These are phyloP conservation scores for Idaea biselata DNA, from an alignment of 2,888 invertebrate species.

Conservation along the genomic window DNA sequence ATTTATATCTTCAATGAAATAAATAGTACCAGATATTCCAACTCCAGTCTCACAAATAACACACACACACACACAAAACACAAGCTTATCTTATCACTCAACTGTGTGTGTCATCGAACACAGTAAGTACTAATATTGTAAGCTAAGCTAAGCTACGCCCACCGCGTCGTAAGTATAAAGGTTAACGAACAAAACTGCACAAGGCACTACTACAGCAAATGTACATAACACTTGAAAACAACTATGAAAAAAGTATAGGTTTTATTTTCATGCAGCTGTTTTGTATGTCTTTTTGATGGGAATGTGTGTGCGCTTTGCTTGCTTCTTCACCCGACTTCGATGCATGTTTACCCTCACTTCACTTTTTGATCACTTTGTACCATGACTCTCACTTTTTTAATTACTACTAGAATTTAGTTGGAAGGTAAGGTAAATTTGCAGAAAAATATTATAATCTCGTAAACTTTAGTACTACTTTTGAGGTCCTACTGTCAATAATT, in stretches of 20 bases:
- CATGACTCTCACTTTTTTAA: constrained; percentile 12
- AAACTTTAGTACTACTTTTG: too few relatives aligned
- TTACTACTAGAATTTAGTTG: constrained; percentile 4
- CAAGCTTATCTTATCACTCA: constrained; percentile 25
- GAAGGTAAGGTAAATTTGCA: constrained; percentile 9
- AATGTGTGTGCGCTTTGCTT: constrained; percentile 34
- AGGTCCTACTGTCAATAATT: too few relatives aligned
- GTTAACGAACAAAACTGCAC: constrained; percentile 3
- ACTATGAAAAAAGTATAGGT: neutral
- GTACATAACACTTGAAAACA: neutral
- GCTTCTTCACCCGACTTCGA: constrained; percentile 30
- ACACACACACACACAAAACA: constrained; percentile 14
- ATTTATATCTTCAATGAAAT: neutral
- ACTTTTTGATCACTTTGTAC: constrained; percentile 8
- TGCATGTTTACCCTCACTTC: constrained; percentile 27
- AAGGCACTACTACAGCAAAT: neutral
- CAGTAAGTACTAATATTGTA: constrained; percentile 8
- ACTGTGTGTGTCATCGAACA: constrained; percentile 13
- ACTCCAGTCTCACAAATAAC: constrained; percentile 25
- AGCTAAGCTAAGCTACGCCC: constrained; percentile 32
- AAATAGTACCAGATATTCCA: constrained; percentile 5
- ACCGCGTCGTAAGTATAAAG: constrained; percentile 24
- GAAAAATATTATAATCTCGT: neutral
- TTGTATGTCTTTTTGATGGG: constrained; percentile 15
- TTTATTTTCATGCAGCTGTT: constrained; percentile 10